Base-by-base conservation (phyloP, 1,140 invertebrate species). In the Rhyacophila brunnea region DNA sequence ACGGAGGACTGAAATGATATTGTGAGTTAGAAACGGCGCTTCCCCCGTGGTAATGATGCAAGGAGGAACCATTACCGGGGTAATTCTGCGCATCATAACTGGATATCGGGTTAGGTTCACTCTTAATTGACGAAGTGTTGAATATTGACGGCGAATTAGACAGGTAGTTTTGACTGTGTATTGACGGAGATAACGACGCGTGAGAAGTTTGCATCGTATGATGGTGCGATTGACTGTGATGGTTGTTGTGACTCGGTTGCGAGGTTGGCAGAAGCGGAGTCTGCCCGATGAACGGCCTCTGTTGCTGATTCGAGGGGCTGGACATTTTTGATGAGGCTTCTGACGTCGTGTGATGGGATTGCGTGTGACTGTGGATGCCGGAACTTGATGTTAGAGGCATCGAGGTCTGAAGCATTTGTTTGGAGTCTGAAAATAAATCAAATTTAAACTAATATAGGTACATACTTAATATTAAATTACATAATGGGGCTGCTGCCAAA, bases 261-360 rank as follows among this genome's bases (percentile, higher is more conserved):
- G 68, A 63, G 20, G 71, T 66, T 20, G 72, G 69, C 57, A 83
- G 68, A 10, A 82, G 72, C 3, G 82, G 75, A 2, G 81, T 77
- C 56, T 77, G 75, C 1, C 76, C 74, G n/a, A 80, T 57, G 60
- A 75, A 78, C 4, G 76, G 75, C 28, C 76, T 59, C 51, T 80
- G 75, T 7, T 51, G 50, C 1, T 65, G 28, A n/a, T 14, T 43
- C 13, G 48, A 56, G n/a, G 38, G 14, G 64, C 53, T 72, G 64
- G 36, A 74, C 72, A 58, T 49, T 45, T 62, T 62, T 11, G 44
- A 20, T 6, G 28, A 28, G 19, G 58, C 11, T 32, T 63, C 59
- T 32, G 58, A 35, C 6, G 60, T 57, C 4, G 60, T 35, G 40
- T 64, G 61, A 14, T 64, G 57, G 6, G 60, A 51, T 35, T 64